Evolutionary conservation across 1,140 invertebrate species (phyloP).

Genomic region (Parasteatoda tepidariorum): DNA sequence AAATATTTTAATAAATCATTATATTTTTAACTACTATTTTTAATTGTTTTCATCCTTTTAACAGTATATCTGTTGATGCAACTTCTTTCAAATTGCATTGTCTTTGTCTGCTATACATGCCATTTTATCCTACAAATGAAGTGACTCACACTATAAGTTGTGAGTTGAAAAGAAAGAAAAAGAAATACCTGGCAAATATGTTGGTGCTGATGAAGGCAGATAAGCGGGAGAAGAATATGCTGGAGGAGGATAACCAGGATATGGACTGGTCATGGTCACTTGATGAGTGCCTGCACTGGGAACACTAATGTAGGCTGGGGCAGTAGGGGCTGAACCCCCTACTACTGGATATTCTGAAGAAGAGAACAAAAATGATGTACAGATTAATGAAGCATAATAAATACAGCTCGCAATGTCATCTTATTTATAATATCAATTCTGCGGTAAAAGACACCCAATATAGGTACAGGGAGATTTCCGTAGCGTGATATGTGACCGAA

Average conservation of each 20-base stretch:
- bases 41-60: too few species aligned
- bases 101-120: too few species aligned
- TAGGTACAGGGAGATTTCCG: not conserved
- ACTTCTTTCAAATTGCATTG: too few species aligned
- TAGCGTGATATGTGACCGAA: too few species aligned
- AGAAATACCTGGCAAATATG: slow-evolving; percentile 46
- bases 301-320: slow-evolving; percentile 22
- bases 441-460: not conserved
- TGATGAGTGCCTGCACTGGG: slow-evolving; percentile 36
- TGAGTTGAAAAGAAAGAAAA: not conserved
- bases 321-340: slow-evolving; percentile 32
- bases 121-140: too few species aligned
- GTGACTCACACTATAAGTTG: too few species aligned
- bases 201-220: slow-evolving; percentile 49
- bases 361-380: not conserved
- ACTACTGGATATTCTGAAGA: slow-evolving; percentile 43
- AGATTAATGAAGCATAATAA: not conserved
- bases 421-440: not conserved
- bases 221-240: slow-evolving; percentile 51
- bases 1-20: too few species aligned
- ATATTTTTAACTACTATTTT: too few species aligned
- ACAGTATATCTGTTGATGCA: too few species aligned
- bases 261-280: slow-evolving; percentile 50
- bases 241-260: slow-evolving; percentile 49
- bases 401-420: not conserved